Percentiles rank a stretch among this genome's conserved stretches.
These are phyloP conservation scores for Caenorhabditis sinica DNA, from an alignment of 2,888 invertebrate species.

Conservation along the genomic window DNA sequence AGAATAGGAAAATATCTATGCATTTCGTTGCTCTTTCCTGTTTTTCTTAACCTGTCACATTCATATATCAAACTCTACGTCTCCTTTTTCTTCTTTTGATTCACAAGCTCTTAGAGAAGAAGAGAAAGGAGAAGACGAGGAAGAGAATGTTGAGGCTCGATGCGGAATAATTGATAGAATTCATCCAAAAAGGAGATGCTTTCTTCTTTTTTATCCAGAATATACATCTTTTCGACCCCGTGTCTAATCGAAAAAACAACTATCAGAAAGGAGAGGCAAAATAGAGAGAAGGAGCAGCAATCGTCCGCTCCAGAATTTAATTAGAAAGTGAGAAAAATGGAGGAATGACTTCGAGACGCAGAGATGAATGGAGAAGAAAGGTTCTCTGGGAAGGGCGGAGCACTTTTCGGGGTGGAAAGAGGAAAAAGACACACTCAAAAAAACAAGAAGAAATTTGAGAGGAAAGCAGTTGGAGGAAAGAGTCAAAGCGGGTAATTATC, in stretches of 20 bases:
- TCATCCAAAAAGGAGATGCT: slow-evolving; percentile 18
- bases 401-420: slow-evolving; percentile 18
- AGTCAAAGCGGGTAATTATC: background rate
- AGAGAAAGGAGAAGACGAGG: background rate
- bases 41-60: slow-evolving; percentile 27
- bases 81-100: slow-evolving; percentile 7
- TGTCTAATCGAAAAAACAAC: slow-evolving; percentile 55
- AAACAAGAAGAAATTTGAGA: slow-evolving; percentile 47
- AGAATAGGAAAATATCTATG: background rate
- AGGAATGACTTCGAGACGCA: slow-evolving; percentile 19
- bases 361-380: slow-evolving; percentile 11
- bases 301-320: slow-evolving; percentile 51
- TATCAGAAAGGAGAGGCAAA: slow-evolving; percentile 35
- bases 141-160: slow-evolving; percentile 10
- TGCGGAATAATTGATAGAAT: slow-evolving; percentile 50
- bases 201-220: slow-evolving; percentile 16
- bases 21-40: background rate
- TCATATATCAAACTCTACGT: slow-evolving; percentile 28
- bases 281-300: slow-evolving; percentile 15
- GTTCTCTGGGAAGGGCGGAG: slow-evolving; percentile 23
- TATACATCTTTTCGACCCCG: slow-evolving; percentile 9
- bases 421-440: background rate
- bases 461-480: slow-evolving; percentile 12
- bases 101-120: slow-evolving; percentile 15
- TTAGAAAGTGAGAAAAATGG: slow-evolving; percentile 48